Base-by-base conservation (phyloP, 2,888 invertebrate species). In the Synanthedon tipuliformis region DNA sequence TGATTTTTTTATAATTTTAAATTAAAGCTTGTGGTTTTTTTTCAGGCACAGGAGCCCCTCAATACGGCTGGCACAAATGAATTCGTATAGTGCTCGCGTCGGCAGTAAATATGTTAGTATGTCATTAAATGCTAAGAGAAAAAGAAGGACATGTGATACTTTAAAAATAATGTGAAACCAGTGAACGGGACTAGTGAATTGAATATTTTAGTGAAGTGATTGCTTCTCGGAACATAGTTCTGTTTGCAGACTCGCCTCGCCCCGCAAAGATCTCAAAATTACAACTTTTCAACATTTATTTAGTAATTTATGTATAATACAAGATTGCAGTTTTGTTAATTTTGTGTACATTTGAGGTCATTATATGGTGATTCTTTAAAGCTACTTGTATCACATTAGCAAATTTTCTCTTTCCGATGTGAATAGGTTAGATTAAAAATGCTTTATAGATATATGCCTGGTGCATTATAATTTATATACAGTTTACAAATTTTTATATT, bases 21-120 rank as follows among this genome's bases (percentile, higher is more conserved):
- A 23, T 23, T 23, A 4, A 4, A 23, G 4, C 4, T 4, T 23
- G 23, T 23, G 4, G 0, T 79, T 79, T 74, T 63, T 75, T 91
- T 90, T 12, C 90, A 95, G 94, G 93, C 93, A 71, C 92, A 93
- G 88, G 92, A 94, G 88, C 95, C 95, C 62, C 90, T 95, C 76
- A 94, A 92, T 68, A 91, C 91, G 79, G 91, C 92, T 72, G 92
- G 93, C 78, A 92, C 92, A 77, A 93, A 93, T 82, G 93, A 94
- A 73, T 93, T 92, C 88, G 94, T 94, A 89, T 94, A 89, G 80
- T 84, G 78, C 73, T 57, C 71, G 69, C 69, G 77, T 78, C 56
- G 85, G 87, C 65, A 86, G 86, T 74, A 81, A 86, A 81, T 87
- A 84, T 73, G 71, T 75, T 73, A 78, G 77, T 73, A 73, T 87